Evolutionary conservation across 2,888 invertebrate species (phyloP).

Genomic region (Melanostoma mellinum): DNA sequence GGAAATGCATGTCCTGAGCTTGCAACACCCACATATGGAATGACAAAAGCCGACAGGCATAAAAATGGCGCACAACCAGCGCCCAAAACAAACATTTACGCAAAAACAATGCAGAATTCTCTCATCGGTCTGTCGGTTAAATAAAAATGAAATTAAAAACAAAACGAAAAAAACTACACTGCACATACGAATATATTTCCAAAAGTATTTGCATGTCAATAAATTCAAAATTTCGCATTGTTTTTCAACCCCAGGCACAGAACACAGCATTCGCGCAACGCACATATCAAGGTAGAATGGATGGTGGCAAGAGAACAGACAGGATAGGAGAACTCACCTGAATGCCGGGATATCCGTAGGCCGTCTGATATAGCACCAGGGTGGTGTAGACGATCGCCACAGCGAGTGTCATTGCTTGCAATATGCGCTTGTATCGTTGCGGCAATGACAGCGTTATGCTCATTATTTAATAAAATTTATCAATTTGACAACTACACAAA

Average conservation of each 20-base stretch:
- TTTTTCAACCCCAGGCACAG: conserved; percentile 31
- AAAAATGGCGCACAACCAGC: conserved; percentile 60
- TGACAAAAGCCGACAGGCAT: conserved; percentile 70
- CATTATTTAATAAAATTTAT: conserved; percentile 77
- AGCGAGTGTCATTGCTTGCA: conserved; percentile 82
- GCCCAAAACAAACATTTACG: conserved; percentile 30
- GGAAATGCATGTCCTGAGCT: conserved; percentile 64
- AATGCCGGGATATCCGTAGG: conserved; percentile 81
- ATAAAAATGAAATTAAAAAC: conserved; percentile 6
- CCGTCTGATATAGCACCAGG: conserved; percentile 81
- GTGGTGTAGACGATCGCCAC: conserved; percentile 81
- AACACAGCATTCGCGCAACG: neutral
- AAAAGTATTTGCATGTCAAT: conserved; percentile 71
- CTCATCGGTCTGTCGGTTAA: neutral
- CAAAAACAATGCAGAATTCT: conserved; percentile 43
- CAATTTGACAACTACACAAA: conserved; percentile 39
- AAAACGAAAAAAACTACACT: conserved; percentile 10
- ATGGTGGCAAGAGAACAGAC: neutral
- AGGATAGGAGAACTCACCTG: conserved; percentile 78
- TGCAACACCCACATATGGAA: conserved; percentile 71
- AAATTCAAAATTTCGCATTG: conserved; percentile 69
- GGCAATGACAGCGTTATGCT: conserved; percentile 82
- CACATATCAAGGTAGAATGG: too few species aligned
- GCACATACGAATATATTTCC: conserved; percentile 29
- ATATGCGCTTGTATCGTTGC: conserved; percentile 82